These are phyloP conservation scores for Helicolenus hilgendorfi DNA, from an alignment of 2,797 vertebrate genomes.

Conservation along the genomic window DNA sequence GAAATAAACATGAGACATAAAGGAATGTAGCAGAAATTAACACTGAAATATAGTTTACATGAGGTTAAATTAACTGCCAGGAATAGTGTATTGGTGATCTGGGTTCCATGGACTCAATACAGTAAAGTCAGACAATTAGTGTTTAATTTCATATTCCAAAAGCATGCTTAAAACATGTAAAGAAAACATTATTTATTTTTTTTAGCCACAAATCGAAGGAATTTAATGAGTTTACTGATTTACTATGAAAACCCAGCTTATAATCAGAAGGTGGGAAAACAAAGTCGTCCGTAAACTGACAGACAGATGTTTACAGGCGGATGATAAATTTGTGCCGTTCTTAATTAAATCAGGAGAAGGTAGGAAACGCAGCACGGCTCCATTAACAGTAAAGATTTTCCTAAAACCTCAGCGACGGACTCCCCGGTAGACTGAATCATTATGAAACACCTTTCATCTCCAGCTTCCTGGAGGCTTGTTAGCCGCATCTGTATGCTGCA, in stretches of 20 bases:
- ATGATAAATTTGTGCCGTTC: conserved; percentile 9
- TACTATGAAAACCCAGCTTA: not conserved
- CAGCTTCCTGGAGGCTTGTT: conserved; percentile 44
- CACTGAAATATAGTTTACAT: not conserved
- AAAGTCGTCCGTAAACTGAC: conserved; percentile 12
- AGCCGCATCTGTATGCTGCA: conserved; percentile 64
- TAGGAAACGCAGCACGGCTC: conserved; percentile 23
- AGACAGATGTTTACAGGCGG: conserved; percentile 42
- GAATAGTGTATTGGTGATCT: not conserved
- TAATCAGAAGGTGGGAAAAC: conserved; percentile 9
- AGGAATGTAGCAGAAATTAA: conserved; percentile 28
- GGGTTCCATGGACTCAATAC: not conserved
- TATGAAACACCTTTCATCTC: conserved; percentile 51
- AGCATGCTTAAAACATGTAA: not conserved
- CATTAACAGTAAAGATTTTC: conserved; percentile 46
- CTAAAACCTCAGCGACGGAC: conserved; percentile 17
- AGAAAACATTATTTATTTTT: no score
- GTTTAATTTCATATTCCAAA: not conserved
- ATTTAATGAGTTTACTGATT: not conserved
- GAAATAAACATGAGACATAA: not conserved
- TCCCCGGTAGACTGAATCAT: conserved; percentile 41
- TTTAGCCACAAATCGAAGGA: not conserved
- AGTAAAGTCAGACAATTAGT: not conserved
- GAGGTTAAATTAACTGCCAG: not conserved
- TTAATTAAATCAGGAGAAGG: conserved; percentile 19